Evolutionary conservation across 2,888 invertebrate genomes (phyloP).

Genomic region (Chaitophorus viminalis): DNA sequence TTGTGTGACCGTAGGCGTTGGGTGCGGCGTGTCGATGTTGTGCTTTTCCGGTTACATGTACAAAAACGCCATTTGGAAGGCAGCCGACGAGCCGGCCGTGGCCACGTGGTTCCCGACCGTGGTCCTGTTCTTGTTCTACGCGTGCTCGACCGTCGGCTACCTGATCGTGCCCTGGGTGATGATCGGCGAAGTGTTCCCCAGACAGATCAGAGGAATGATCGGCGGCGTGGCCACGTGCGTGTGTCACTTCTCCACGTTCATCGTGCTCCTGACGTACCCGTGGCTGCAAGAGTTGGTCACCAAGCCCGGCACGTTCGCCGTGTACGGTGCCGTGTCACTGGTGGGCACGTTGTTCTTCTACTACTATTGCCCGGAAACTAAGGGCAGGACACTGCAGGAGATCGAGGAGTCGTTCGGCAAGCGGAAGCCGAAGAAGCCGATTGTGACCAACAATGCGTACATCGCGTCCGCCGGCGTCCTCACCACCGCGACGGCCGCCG

Average conservation of each 20-base stretch:
- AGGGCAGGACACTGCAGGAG: slow-evolving; percentile 76
- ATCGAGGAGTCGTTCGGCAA: slow-evolving; percentile 79
- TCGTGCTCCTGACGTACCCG: slow-evolving; percentile 77
- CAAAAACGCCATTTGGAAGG: slow-evolving; percentile 70
- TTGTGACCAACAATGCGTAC: background rate
- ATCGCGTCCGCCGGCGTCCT: background rate
- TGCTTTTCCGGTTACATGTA: slow-evolving; percentile 74
- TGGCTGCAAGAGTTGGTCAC: slow-evolving; percentile 70
- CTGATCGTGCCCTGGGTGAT: slow-evolving; percentile 79
- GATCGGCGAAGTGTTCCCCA: slow-evolving; percentile 80
- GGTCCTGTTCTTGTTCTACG: slow-evolving; percentile 73
- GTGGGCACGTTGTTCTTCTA: slow-evolving; percentile 74
- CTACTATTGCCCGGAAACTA: slow-evolving; percentile 75
- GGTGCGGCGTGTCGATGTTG: slow-evolving; percentile 75
- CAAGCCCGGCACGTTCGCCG: slow-evolving; percentile 73
- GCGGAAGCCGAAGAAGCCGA: slow-evolving; percentile 69
- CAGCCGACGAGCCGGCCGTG: slow-evolving; percentile 66
- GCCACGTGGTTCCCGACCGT: slow-evolving; percentile 74
- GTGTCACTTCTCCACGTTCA: slow-evolving; percentile 75
- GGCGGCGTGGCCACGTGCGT: slow-evolving; percentile 77
- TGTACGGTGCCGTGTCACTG: slow-evolving; percentile 74
- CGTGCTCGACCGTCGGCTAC: slow-evolving; percentile 75
- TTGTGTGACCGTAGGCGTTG: slow-evolving; percentile 66
- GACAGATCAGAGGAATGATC: slow-evolving; percentile 75
- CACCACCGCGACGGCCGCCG: background rate